Conservation (phyloP, 2,888 invertebrate species). For the Ypsolopha sequella region DNA sequence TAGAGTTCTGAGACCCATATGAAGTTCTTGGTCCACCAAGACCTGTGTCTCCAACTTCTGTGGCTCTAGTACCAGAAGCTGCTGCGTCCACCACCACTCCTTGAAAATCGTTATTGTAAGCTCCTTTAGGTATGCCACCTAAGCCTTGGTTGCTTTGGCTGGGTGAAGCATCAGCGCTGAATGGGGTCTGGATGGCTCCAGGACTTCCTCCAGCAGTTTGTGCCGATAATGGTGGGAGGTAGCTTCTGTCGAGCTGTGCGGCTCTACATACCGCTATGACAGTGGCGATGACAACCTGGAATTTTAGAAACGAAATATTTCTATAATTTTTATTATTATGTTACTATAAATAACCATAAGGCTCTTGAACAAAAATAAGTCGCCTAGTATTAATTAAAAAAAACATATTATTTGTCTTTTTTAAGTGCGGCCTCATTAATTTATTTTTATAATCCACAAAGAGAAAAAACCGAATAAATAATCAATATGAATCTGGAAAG, state of each 20-base stretch:
- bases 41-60: constrained; percentile 31
- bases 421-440: too few relatives aligned
- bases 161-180: constrained; percentile 5
- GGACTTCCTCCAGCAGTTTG: constrained; percentile 42
- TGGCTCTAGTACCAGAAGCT: constrained; percentile 39
- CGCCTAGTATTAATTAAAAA: too few relatives aligned
- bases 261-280: constrained; percentile 44
- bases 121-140: constrained; percentile 32
- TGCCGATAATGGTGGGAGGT: constrained; percentile 44
- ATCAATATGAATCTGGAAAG: too few relatives aligned
- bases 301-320: not conserved
- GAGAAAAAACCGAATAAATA: too few relatives aligned
- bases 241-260: constrained; percentile 44
- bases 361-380: too few relatives aligned
- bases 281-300: constrained; percentile 46
- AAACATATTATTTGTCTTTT: too few relatives aligned
- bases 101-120: constrained; percentile 43
- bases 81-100: constrained; percentile 59
- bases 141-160: constrained; percentile 23
- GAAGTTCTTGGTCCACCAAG: constrained; percentile 41
- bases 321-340: too few relatives aligned
- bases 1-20: constrained; percentile 53
- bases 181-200: constrained; percentile 32
- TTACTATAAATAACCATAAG: too few relatives aligned
- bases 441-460: too few relatives aligned